phyloP scores from a whole-genome alignment of 2,797 vertebrate genomes.

The Pangasius sanitwongsei region DNA sequence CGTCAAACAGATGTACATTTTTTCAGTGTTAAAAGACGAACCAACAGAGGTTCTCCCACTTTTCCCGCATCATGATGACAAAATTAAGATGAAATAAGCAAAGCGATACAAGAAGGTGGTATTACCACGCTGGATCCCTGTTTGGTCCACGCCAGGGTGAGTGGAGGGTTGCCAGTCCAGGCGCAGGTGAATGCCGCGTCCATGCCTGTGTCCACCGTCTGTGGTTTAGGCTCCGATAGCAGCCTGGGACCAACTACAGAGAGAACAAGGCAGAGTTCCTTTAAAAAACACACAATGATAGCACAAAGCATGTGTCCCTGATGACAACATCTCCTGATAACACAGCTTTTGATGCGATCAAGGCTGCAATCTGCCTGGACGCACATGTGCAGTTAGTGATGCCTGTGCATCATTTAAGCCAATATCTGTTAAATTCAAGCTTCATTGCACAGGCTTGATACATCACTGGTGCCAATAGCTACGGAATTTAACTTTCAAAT shows the following conservation, averaged over 20 bases:
- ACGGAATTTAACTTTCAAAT: neutral
- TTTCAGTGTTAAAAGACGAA: neutral
- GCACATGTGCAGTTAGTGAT: neutral
- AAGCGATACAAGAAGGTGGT: constrained; percentile 49
- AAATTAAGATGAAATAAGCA: neutral
- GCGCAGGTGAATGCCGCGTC: constrained; percentile 87
- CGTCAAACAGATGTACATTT: neutral
- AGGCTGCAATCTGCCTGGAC: neutral
- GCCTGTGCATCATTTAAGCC: neutral
- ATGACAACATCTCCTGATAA: neutral
- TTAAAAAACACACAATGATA: neutral
- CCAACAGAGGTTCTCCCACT: neutral
- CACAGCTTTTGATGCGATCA: neutral
- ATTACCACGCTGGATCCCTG: constrained; percentile 81
- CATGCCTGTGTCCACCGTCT: constrained; percentile 82
- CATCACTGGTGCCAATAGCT: neutral
- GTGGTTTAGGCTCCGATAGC: constrained; percentile 80
- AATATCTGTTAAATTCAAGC: neutral
- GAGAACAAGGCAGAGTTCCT: neutral
- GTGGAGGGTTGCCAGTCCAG: constrained; percentile 89
- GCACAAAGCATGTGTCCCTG: neutral
- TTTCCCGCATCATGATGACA: neutral
- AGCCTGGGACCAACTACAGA: constrained; percentile 84
- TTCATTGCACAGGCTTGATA: constrained; percentile 10
- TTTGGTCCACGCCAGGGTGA: constrained; percentile 90